A percentile compares a stretch with the other conserved stretches of the same genome.
Evolutionary conservation across 2,113 vertebrate genomes (phyloP).

Genomic region (Macroglossus sobrinus): DNA sequence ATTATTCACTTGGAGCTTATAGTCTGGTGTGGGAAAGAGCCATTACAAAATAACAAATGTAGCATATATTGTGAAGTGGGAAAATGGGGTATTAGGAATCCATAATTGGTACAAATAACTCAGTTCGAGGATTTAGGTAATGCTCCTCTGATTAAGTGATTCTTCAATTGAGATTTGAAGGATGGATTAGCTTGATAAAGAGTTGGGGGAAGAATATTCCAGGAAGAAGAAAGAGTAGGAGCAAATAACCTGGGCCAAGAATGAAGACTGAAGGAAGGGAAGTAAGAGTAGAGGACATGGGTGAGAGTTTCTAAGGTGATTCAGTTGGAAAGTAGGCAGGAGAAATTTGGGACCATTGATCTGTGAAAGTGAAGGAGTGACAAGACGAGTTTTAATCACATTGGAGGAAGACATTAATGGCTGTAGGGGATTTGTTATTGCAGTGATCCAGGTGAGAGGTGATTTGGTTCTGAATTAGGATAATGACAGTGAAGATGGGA

Average conservation of each 20-base stretch:
- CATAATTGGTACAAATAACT: background rate
- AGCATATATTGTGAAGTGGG: background rate
- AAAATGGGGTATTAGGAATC: background rate
- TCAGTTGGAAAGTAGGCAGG: background rate
- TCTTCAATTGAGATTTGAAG: background rate
- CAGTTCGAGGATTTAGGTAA: background rate
- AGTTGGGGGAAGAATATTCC: background rate
- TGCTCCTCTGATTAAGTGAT: background rate
- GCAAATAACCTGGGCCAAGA: background rate
- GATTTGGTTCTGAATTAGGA: background rate
- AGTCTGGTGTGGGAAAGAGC: background rate
- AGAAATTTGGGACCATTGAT: no score
- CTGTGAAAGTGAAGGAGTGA: background rate
- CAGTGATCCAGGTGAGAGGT: background rate
- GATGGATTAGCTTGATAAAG: background rate
- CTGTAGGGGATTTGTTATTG: background rate
- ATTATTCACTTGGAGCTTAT: background rate
- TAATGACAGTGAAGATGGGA: background rate
- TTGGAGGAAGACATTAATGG: background rate
- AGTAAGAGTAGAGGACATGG: background rate
- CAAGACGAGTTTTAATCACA: background rate
- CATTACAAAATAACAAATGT: background rate
- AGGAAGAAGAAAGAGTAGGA: background rate
- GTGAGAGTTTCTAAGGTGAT: background rate
- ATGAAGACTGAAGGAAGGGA: background rate